These are phyloP conservation scores for Ranitomeya imitator DNA, from an alignment of 2,113 vertebrate species.

Conservation along the genomic window DNA sequence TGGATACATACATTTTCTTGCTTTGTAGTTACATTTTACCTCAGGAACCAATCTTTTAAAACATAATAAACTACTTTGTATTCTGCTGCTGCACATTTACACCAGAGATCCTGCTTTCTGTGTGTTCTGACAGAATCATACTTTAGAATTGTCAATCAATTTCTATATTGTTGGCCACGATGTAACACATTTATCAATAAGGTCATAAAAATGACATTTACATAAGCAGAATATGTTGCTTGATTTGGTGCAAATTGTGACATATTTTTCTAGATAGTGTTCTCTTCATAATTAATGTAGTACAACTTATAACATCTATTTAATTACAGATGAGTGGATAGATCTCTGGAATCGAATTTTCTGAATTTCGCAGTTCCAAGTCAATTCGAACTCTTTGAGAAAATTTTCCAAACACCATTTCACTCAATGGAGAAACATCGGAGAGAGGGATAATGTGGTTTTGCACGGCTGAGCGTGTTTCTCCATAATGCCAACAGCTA, in stretches of 20 bases:
- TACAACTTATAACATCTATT: neutral
- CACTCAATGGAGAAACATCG: too few relatives aligned
- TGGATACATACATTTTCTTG: neutral
- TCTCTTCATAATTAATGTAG: neutral
- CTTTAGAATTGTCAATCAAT: neutral
- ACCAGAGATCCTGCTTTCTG: neutral
- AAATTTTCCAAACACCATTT: too few relatives aligned
- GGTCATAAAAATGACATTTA: neutral
- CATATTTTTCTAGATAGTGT: neutral
- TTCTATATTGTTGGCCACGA: neutral
- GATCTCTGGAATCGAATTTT: too few relatives aligned
- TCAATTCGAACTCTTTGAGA: too few relatives aligned
- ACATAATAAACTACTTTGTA: neutral
- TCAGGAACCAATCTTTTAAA: neutral
- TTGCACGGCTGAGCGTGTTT: too few relatives aligned
- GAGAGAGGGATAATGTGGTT: too few relatives aligned
- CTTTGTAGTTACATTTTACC: neutral
- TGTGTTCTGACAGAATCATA: neutral
- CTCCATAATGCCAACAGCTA: too few relatives aligned
- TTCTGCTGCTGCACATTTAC: neutral
- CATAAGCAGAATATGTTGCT: neutral
- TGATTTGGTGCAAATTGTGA: neutral
- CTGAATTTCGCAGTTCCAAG: too few relatives aligned
- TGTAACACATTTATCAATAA: neutral
- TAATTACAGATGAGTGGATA: too few relatives aligned